phyloP scores from a whole-genome alignment of 2,888 invertebrate genomes.

The Atrina japonica region DNA sequence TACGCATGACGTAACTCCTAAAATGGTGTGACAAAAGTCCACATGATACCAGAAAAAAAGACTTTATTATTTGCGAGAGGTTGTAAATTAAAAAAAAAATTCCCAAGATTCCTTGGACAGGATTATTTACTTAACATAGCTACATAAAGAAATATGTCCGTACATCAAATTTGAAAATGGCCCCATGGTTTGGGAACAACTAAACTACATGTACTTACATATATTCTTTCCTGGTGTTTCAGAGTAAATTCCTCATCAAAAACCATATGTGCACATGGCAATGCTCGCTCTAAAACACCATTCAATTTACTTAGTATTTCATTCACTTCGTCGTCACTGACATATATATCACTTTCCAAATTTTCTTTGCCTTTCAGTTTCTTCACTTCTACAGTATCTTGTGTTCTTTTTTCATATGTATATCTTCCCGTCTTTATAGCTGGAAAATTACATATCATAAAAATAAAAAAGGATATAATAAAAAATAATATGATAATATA shows the following conservation, averaged over 20 bases:
- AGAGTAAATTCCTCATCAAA: conserved; percentile 15
- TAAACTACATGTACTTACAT: too few relatives aligned
- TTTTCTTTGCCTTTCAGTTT: conserved; percentile 47
- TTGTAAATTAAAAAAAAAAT: too few relatives aligned
- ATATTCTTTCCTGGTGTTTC: conserved; percentile 13
- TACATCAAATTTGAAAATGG: too few relatives aligned
- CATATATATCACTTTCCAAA: background rate
- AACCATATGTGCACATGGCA: conserved; percentile 7
- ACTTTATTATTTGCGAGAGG: too few relatives aligned
- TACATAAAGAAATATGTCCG: too few relatives aligned
- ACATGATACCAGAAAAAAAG: too few relatives aligned
- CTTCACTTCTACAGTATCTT: conserved; percentile 77
- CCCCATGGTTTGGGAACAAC: too few relatives aligned
- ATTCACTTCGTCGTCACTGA: conserved; percentile 10
- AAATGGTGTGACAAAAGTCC: too few relatives aligned
- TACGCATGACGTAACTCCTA: too few relatives aligned
- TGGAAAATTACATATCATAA: conserved; percentile 47
- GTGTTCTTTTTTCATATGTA: conserved; percentile 75
- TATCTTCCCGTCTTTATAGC: conserved; percentile 79
- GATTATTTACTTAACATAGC: too few relatives aligned
- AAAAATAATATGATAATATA: too few relatives aligned
- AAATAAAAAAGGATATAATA: background rate
- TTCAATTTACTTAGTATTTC: conserved; percentile 11
- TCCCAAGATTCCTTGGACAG: too few relatives aligned
- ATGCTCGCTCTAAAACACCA: background rate